Evolutionary conservation across 2,113 vertebrate genomes (phyloP).

Genomic region (Chionomys nivalis): DNA sequence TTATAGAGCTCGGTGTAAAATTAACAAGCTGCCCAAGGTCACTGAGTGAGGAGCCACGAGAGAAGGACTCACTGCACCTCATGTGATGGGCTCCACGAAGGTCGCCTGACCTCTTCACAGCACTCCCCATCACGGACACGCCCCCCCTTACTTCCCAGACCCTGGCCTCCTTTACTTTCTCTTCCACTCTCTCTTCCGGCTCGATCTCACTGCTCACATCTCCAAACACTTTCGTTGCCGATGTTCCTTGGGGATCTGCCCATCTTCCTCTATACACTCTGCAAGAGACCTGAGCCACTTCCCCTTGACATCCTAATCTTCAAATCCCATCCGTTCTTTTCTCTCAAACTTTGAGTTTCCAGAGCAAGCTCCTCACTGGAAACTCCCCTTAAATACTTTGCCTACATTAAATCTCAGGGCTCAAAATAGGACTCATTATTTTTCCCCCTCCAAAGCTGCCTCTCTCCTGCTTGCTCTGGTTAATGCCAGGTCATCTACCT

Average conservation of each 20-base stretch:
- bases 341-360: neutral
- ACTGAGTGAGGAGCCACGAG: neutral
- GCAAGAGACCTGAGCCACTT: neutral
- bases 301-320: neutral
- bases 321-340: neutral
- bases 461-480: neutral
- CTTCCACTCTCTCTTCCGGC: neutral
- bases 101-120: neutral
- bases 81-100: neutral
- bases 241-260: neutral
- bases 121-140: neutral
- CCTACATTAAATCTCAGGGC: neutral
- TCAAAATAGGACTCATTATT: neutral
- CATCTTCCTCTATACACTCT: neutral
- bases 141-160: neutral
- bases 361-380: neutral
- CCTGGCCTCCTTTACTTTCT: neutral
- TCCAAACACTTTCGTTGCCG: neutral
- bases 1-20: neutral
- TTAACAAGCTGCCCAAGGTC: neutral
- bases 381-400: neutral
- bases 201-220: neutral
- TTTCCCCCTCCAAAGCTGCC: neutral
- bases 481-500: neutral
- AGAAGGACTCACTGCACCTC: neutral